Percentiles rank a stretch among this genome's conserved stretches.
phyloP scores from a whole-genome alignment of 2,888 invertebrate genomes.

The Eristalis pertinax region DNA sequence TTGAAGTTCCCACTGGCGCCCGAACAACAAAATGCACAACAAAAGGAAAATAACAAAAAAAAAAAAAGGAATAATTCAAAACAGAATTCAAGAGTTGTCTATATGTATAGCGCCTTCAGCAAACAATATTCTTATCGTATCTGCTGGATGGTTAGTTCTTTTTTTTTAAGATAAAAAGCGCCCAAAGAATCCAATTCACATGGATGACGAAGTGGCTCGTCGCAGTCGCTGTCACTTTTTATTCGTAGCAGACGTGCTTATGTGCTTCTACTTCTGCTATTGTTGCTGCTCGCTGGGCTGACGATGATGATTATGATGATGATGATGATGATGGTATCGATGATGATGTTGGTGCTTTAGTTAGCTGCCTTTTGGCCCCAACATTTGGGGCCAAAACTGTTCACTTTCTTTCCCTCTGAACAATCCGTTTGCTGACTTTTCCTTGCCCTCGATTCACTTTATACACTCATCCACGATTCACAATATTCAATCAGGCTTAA shows the following conservation, averaged over 20 bases:
- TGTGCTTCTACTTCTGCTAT: background rate
- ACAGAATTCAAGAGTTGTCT: background rate
- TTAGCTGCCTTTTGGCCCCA: slow-evolving; percentile 67
- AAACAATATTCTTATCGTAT: slow-evolving; percentile 29
- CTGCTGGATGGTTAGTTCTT: slow-evolving; percentile 7
- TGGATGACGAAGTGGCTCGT: slow-evolving; percentile 20
- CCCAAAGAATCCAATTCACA: slow-evolving; percentile 37
- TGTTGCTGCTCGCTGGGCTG: background rate
- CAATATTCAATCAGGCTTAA: slow-evolving; percentile 32
- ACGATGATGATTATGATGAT: slow-evolving; percentile 5
- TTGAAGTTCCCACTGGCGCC: slow-evolving; percentile 86
- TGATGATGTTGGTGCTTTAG: slow-evolving; percentile 49
- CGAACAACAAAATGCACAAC: slow-evolving; percentile 70
- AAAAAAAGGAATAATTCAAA: slow-evolving; percentile 17
- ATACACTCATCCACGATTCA: slow-evolving; percentile 28
- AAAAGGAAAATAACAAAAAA: slow-evolving; percentile 48
- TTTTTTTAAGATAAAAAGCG: background rate
- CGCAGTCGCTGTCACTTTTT: slow-evolving; percentile 33
- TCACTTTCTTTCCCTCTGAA: slow-evolving; percentile 56
- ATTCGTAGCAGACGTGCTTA: slow-evolving; percentile 2
- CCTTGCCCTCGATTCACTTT: slow-evolving; percentile 54
- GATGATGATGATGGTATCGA: slow-evolving; percentile 20
- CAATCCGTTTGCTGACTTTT: slow-evolving; percentile 40
- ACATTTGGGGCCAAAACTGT: slow-evolving; percentile 69
- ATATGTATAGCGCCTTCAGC: slow-evolving; percentile 8